Evolutionary conservation across 1,140 invertebrate species (phyloP).

Genomic region (Marisa cornuarietis): DNA sequence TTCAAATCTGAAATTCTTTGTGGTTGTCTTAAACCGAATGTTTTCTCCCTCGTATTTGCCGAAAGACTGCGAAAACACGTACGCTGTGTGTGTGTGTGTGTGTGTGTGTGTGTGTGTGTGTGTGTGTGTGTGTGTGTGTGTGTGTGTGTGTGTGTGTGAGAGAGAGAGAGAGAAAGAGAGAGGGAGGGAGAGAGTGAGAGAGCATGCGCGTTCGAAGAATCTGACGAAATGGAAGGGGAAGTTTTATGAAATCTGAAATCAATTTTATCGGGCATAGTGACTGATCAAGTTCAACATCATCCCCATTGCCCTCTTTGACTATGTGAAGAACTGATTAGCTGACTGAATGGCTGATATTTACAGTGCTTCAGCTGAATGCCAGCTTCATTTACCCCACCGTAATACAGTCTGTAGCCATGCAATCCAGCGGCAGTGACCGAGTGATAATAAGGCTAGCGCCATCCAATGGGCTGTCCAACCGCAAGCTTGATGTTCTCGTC

Average conservation of each 20-base stretch:
- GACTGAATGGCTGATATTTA: not conserved
- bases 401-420: conserved; percentile 37
- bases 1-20: not conserved
- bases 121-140: not conserved
- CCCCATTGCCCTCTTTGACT: not conserved
- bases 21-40: not conserved
- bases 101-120: not conserved
- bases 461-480: conserved; percentile 1
- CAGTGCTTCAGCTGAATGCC: not conserved
- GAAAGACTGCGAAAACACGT: not conserved
- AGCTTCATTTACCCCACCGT: conserved; percentile 9
- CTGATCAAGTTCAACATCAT: not conserved
- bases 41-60: not conserved
- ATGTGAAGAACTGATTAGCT: not conserved
- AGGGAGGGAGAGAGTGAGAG: no score
- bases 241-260: no score
- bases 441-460: conserved; percentile 42
- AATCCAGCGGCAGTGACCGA: conserved; percentile 13
- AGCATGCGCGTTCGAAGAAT: no score
- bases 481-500: conserved; percentile 46
- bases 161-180: no score
- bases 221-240: no score
- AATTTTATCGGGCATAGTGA: not conserved
- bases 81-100: not conserved
- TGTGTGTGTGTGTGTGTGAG: not conserved